These are phyloP conservation scores for Pocillopora damicornis DNA, from an alignment of 64 coral and sea anemone genomes.

Conservation along the genomic window DNA sequence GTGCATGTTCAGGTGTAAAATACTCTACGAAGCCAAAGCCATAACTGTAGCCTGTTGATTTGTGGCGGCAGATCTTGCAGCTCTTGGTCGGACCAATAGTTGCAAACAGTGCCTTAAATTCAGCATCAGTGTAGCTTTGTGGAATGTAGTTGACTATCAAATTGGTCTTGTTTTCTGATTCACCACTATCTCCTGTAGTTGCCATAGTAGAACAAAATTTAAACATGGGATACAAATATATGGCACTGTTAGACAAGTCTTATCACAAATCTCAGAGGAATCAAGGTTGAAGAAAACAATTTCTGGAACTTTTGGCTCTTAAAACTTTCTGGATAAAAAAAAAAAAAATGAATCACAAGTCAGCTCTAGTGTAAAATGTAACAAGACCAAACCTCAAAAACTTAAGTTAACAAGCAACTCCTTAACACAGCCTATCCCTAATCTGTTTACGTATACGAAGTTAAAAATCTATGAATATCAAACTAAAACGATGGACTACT, in stretches of 20 bases:
- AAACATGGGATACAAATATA: conserved; percentile 42
- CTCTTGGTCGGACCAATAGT: conserved; percentile 66
- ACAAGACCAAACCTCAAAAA: background rate
- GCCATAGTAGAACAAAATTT: conserved; percentile 47
- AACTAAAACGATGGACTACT: no score
- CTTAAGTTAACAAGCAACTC: background rate
- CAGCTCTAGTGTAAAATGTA: conserved; percentile 6
- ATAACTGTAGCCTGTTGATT: conserved; percentile 74
- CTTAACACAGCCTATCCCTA: background rate
- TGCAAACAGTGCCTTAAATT: conserved; percentile 70
- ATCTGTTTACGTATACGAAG: background rate
- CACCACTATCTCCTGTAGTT: conserved; percentile 6
- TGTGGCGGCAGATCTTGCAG: conserved; percentile 82
- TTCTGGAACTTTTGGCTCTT: conserved; percentile 44
- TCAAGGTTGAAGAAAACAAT: conserved; percentile 18
- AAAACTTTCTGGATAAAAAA: conserved; percentile 43
- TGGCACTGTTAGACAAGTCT: conserved; percentile 19
- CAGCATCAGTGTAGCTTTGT: conserved; percentile 65
- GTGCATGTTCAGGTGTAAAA: conserved; percentile 76
- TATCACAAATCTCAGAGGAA: conserved; percentile 19
- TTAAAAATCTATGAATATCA: no score
- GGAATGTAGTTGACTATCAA: conserved; percentile 86
- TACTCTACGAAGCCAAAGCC: conserved; percentile 92
- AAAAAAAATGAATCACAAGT: conserved; percentile 23
- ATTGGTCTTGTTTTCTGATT: conserved; percentile 67